These are phyloP conservation scores for Thunnus albacares DNA, from an alignment of 2,797 vertebrate genomes.

Conservation along the genomic window DNA sequence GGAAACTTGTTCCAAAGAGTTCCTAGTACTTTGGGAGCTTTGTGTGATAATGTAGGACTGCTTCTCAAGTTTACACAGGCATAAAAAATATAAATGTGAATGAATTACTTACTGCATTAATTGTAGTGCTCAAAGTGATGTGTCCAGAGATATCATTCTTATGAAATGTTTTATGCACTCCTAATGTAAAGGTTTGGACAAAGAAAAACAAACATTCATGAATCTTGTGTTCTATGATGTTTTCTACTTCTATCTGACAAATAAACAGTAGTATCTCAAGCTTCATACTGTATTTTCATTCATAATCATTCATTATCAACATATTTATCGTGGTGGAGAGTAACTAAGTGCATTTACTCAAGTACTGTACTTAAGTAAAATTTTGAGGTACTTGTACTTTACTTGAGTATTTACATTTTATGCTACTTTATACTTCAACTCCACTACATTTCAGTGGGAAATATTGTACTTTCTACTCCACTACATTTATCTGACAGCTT, in stretches of 20 bases:
- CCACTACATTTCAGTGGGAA: too few relatives aligned
- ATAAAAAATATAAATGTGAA: background rate
- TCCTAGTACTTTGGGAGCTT: background rate
- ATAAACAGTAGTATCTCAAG: background rate
- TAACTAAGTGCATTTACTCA: too few relatives aligned
- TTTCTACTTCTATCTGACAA: background rate
- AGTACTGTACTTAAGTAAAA: too few relatives aligned
- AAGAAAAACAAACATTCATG: background rate
- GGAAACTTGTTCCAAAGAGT: background rate
- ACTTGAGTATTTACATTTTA: too few relatives aligned
- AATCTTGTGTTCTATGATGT: background rate
- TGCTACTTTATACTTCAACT: too few relatives aligned
- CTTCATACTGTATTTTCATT: background rate
- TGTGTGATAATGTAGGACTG: conserved; percentile 7
- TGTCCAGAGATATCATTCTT: background rate
- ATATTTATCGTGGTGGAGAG: too few relatives aligned
- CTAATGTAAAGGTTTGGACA: background rate
- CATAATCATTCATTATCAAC: background rate
- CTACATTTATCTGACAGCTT: too few relatives aligned
- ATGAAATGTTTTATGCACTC: background rate
- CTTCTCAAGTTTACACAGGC: background rate
- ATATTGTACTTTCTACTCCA: too few relatives aligned
- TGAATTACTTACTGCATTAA: background rate
- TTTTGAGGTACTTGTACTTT: too few relatives aligned
- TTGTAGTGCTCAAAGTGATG: background rate